A percentile compares a stretch with the other conserved stretches of the same genome.
Conservation (phyloP, 2,888 invertebrate genomes). For the Malthinus seriepunctatus region DNA sequence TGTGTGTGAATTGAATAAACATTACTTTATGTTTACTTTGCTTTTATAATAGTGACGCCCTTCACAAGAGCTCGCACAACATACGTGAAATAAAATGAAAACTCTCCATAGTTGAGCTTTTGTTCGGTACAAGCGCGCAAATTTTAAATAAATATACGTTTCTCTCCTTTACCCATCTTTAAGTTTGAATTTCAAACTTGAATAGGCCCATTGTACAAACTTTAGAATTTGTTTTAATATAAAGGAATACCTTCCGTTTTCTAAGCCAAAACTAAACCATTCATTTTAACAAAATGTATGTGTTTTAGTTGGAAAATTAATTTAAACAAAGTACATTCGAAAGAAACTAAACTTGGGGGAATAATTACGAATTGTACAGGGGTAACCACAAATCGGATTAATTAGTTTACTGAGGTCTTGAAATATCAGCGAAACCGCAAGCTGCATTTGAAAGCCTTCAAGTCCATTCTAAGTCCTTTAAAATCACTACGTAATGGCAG, state of each 20-base stretch:
- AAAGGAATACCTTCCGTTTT: neutral
- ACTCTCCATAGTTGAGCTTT: neutral
- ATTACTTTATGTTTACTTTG: slow-evolving; percentile 9
- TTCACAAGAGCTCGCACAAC: neutral
- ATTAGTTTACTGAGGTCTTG: no score
- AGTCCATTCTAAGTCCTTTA: no score
- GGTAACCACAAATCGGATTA: no score
- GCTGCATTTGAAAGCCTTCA: no score
- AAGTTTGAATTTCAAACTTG: slow-evolving; percentile 10
- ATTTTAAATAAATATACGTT: slow-evolving; percentile 12
- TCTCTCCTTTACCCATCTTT: slow-evolving; percentile 7
- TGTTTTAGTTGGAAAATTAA: no score
- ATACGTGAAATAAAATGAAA: slow-evolving; percentile 4
- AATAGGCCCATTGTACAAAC: slow-evolving; percentile 7
- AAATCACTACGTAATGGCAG: no score
- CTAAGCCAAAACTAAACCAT: slow-evolving; percentile 5
- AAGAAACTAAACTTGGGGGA: no score
- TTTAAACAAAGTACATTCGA: no score
- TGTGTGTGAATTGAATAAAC: slow-evolving; percentile 9
- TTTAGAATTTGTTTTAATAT: slow-evolving; percentile 1
- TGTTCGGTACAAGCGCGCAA: slow-evolving; percentile 1
- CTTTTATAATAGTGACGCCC: slow-evolving; percentile 4
- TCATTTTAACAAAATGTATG: neutral
- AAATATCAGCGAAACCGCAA: no score
- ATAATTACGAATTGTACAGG: no score